Percentiles rank a stretch among this genome's conserved stretches.
These are phyloP conservation scores for Chydorus sphaericus DNA, from an alignment of 2,888 invertebrate genomes.

Conservation along the genomic window DNA sequence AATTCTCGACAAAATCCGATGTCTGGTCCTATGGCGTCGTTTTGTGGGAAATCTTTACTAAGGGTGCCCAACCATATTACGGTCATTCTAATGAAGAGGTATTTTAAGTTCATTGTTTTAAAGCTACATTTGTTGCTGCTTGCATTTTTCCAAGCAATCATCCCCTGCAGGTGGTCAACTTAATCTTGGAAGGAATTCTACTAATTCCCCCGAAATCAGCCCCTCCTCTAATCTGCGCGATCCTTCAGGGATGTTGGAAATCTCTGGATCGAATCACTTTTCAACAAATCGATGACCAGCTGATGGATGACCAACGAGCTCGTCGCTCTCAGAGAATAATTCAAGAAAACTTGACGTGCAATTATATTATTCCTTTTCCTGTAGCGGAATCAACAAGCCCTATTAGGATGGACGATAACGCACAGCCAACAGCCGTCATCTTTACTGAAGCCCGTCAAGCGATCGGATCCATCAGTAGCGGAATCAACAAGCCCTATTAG, in stretches of 20 bases:
- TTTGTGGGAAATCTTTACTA: slow-evolving; percentile 84
- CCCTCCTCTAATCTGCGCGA: slow-evolving; percentile 50
- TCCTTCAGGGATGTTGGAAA: slow-evolving; percentile 69
- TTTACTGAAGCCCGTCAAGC: no score
- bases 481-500: no score
- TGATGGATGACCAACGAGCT: no score
- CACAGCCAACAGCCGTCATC: no score
- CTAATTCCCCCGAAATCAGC: slow-evolving; percentile 65
- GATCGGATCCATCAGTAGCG: no score
- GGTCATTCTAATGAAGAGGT: slow-evolving; percentile 76
- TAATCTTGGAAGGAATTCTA: slow-evolving; percentile 63
- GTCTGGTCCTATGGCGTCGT: slow-evolving; percentile 88
- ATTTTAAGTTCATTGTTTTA: neutral
- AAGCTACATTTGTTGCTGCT: neutral
- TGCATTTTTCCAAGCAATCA: no score
- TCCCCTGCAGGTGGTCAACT: slow-evolving; percentile 58
- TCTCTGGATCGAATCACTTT: slow-evolving; percentile 62
- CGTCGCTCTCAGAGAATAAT: no score
- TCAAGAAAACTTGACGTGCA: no score
- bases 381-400: no score
- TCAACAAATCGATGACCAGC: no score
- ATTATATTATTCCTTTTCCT: no score
- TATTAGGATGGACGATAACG: no score
- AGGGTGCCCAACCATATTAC: slow-evolving; percentile 84
- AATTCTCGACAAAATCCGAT: slow-evolving; percentile 79